phyloP scores from a whole-genome alignment of 2,888 invertebrate species.

The Tridacna gigas region DNA sequence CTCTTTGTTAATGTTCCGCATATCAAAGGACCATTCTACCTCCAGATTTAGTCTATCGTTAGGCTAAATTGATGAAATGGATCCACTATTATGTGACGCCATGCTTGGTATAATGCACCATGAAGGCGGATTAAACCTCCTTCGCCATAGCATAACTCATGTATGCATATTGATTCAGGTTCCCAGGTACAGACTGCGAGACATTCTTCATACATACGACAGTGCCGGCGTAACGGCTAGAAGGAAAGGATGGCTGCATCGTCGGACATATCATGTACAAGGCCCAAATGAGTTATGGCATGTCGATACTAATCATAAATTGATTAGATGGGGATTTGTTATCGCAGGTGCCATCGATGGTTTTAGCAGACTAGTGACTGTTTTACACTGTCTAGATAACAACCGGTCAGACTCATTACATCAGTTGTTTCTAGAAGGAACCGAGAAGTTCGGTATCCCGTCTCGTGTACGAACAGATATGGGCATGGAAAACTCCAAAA shows the following conservation, averaged over 20 bases:
- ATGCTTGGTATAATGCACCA: too few relatives aligned
- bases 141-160: too few relatives aligned
- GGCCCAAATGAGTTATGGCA: slow-evolving; percentile 49
- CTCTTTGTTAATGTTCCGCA: too few relatives aligned
- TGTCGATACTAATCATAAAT: slow-evolving; percentile 52
- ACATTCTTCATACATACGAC: too few relatives aligned
- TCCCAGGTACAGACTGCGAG: too few relatives aligned
- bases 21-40: too few relatives aligned
- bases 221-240: neutral
- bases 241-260: slow-evolving; percentile 9
- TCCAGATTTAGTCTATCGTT: too few relatives aligned
- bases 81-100: too few relatives aligned
- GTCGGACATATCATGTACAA: slow-evolving; percentile 38
- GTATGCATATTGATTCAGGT: too few relatives aligned
- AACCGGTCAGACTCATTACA: slow-evolving; percentile 39
- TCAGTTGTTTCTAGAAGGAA: slow-evolving; percentile 21
- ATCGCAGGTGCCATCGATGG: slow-evolving; percentile 47
- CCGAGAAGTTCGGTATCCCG: slow-evolving; percentile 20
- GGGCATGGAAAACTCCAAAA: slow-evolving; percentile 40
- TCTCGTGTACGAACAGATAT: slow-evolving; percentile 29
- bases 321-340: slow-evolving; percentile 48
- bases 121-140: too few relatives aligned
- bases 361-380: slow-evolving; percentile 35
- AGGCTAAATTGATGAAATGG: too few relatives aligned
- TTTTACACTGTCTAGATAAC: slow-evolving; percentile 39